Percentiles rank a stretch among this genome's conserved stretches.
phyloP scores from a whole-genome alignment of 2,113 vertebrate species.

The Egretta garzetta region DNA sequence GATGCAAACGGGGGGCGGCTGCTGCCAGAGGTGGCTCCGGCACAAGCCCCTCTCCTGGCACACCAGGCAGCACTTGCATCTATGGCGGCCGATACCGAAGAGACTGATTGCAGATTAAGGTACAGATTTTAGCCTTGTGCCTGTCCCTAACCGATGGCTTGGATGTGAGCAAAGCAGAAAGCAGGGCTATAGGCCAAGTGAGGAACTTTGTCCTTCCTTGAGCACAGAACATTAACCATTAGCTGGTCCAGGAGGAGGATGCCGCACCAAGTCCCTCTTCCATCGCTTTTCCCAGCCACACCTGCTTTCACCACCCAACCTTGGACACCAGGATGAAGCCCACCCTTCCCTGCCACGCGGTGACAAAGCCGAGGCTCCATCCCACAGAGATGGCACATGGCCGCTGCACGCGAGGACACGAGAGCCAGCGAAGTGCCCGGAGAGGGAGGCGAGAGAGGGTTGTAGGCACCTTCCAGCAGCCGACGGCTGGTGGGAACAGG shows the following conservation, averaged over 20 bases:
- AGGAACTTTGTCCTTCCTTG: background rate
- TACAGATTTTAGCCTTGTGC: background rate
- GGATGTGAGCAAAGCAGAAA: background rate
- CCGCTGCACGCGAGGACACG: accelerated
- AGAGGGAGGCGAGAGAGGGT: background rate
- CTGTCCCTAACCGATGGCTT: background rate
- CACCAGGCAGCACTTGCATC: background rate
- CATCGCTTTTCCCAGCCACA: background rate
- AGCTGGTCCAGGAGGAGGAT: background rate
- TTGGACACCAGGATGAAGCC: accelerated
- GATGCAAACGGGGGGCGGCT: accelerated
- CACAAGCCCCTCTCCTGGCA: background rate
- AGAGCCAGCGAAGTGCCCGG: accelerated
- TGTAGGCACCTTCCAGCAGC: background rate
- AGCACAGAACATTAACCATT: background rate
- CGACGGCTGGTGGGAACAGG: conserved; percentile 5
- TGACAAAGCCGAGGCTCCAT: background rate
- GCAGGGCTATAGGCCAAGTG: background rate
- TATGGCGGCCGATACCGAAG: accelerated
- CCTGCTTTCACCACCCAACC: background rate
- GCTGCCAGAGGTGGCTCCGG: background rate
- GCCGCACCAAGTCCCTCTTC: background rate
- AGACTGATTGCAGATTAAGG: background rate
- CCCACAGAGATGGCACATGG: background rate
- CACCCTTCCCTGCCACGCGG: background rate